Percentiles rank a stretch among this genome's conserved stretches.
Evolutionary conservation across 2,797 vertebrate genomes (phyloP).

Genomic region (Dendrocincla tyrannina): DNA sequence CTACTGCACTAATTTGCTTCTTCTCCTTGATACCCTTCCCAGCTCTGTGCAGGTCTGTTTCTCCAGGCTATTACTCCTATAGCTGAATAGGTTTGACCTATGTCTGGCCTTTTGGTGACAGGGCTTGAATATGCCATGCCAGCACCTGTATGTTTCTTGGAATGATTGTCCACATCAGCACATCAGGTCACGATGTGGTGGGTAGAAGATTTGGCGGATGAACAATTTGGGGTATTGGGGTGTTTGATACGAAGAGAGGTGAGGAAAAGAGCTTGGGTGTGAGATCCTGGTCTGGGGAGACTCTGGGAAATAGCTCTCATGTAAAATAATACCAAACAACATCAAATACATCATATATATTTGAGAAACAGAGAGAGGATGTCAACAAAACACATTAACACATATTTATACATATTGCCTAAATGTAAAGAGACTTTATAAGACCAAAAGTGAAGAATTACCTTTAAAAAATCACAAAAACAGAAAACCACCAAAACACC

Average conservation of each 20-base stretch:
- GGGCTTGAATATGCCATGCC: not conserved
- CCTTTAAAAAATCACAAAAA: not conserved
- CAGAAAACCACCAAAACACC: fast-evolving
- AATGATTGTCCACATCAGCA: fast-evolving
- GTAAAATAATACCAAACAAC: not conserved
- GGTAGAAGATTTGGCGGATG: not conserved
- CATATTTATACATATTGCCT: not conserved
- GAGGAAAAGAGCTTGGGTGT: not conserved
- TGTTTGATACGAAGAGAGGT: not conserved
- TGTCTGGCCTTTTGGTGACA: not conserved
- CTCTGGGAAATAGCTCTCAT: not conserved
- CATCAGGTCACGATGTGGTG: not conserved
- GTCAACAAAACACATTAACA: not conserved
- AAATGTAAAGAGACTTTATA: not conserved
- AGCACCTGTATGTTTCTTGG: not conserved
- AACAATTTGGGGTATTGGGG: not conserved
- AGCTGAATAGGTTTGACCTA: not conserved
- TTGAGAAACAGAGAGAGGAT: not conserved
- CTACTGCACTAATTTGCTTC: not conserved
- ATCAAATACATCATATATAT: not conserved
- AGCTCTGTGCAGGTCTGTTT: not conserved
- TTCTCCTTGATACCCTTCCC: not conserved
- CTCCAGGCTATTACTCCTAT: not conserved
- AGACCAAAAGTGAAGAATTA: not conserved
- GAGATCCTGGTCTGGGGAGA: not conserved